Evolutionary conservation across 2,888 invertebrate genomes (phyloP).

Genomic region (Phanerotoma sp.): DNA sequence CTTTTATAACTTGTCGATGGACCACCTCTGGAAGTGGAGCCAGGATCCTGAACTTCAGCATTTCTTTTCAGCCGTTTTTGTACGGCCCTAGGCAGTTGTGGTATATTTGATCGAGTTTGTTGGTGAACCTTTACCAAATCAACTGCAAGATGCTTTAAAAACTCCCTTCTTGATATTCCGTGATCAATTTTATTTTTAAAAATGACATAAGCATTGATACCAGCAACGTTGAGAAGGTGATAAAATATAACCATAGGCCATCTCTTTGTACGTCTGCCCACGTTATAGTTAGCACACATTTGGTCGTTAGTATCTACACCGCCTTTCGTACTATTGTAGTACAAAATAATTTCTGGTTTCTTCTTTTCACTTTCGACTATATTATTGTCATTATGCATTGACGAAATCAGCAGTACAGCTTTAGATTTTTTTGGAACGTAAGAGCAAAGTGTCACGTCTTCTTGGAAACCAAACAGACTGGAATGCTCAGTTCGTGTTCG

Average conservation of each 20-base stretch:
- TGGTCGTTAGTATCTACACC: constrained; percentile 23
- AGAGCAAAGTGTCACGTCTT: constrained; percentile 31
- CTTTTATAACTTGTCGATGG: no score
- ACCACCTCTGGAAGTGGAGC: no score
- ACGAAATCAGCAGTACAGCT: constrained; percentile 31
- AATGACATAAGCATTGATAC: constrained; percentile 31
- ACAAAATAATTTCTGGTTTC: constrained; percentile 20
- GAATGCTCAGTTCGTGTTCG: no score
- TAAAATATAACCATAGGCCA: constrained; percentile 38
- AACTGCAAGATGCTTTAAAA: no score
- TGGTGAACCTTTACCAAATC: no score
- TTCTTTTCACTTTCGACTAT: constrained; percentile 14
- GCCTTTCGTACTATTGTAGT: constrained; percentile 23
- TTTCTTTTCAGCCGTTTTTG: no score
- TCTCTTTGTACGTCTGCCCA: constrained; percentile 38
- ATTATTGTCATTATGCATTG: constrained; percentile 29
- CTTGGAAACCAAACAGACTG: no score
- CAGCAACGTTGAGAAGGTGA: constrained; percentile 34
- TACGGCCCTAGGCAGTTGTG: no score
- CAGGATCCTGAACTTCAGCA: no score
- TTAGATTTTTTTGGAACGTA: constrained; percentile 41
- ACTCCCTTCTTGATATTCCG: no score
- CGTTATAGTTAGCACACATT: not conserved
- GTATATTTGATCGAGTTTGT: no score
- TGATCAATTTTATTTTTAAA: no score